These are phyloP conservation scores for Acipenser ruthenus DNA, from an alignment of 2,797 vertebrate species.

Conservation along the genomic window DNA sequence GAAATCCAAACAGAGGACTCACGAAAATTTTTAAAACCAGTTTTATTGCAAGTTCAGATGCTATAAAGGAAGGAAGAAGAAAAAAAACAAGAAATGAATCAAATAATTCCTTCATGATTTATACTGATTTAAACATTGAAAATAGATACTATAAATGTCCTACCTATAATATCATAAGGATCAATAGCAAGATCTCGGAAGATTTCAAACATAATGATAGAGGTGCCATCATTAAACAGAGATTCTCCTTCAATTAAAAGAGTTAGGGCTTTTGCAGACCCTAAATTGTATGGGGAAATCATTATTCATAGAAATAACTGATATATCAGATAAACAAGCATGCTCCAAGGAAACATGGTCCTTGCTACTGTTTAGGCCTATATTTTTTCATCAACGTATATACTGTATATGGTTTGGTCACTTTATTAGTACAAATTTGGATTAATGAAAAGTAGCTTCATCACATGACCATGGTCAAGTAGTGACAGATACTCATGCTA, in stretches of 20 bases:
- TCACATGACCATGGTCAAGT: too few relatives aligned
- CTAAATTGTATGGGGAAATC: conserved; percentile 1
- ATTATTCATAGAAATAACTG: too few relatives aligned
- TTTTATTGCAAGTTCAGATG: not conserved
- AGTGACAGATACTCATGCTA: too few relatives aligned
- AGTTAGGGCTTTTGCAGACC: conserved; percentile 18
- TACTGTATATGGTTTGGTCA: too few relatives aligned
- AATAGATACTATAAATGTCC: too few relatives aligned
- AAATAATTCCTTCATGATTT: too few relatives aligned
- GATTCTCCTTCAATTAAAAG: conserved; percentile 25
- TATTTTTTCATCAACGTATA: not conserved
- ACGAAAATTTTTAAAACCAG: conserved; percentile 26
- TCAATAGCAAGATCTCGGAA: conserved; percentile 21
- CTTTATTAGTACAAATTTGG: not conserved
- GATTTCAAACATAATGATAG: conserved; percentile 21
- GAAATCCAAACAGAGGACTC: conserved; percentile 39
- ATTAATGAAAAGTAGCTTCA: not conserved
- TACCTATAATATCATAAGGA: too few relatives aligned
- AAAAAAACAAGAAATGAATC: not conserved
- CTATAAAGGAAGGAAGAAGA: conserved; percentile 22
- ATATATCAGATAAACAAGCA: too few relatives aligned
- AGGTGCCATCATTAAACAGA: conserved; percentile 21
- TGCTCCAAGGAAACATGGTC: too few relatives aligned
- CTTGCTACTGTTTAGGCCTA: not conserved
- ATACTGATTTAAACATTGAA: too few relatives aligned